Conservation (phyloP, 1,140 invertebrate genomes). For the Drosophila erecta region DNA sequence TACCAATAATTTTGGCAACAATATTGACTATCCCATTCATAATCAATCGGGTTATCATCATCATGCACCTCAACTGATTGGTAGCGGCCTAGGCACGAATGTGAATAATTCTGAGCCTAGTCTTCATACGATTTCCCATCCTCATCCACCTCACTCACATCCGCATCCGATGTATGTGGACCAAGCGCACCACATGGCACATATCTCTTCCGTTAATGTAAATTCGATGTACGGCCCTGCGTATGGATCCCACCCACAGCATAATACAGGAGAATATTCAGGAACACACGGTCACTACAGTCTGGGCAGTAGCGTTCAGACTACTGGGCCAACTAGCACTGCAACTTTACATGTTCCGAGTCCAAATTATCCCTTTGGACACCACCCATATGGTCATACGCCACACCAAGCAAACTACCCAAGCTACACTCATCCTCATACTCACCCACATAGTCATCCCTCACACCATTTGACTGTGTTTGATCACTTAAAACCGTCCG, state of each 20-base stretch:
- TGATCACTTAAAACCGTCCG: constrained; percentile 80
- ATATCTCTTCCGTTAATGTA: constrained; percentile 53
- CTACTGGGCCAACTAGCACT: constrained; percentile 51
- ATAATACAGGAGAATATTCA: constrained; percentile 31
- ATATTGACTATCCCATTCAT: constrained; percentile 44
- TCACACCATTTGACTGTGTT: constrained; percentile 78
- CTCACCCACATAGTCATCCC: constrained; percentile 54
- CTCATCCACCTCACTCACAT: constrained; percentile 57
- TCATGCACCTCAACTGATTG: constrained; percentile 72
- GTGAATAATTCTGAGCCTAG: constrained; percentile 25
- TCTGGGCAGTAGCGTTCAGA: constrained; percentile 27
- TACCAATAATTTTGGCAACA: constrained; percentile 26
- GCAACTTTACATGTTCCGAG: constrained; percentile 76
- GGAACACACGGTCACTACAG: constrained; percentile 23
- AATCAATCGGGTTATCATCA: constrained; percentile 56
- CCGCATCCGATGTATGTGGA: constrained; percentile 76
- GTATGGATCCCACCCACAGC: constrained; percentile 54
- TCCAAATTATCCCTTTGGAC: constrained; percentile 75
- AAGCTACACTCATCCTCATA: constrained; percentile 42
- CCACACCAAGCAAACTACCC: constrained; percentile 60
- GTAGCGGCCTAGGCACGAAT: constrained; percentile 52
- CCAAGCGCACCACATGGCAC: constrained; percentile 66
- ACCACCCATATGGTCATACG: constrained; percentile 50
- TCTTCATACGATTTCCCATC: constrained; percentile 45
- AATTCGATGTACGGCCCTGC: constrained; percentile 63